Evolutionary conservation across 2,888 invertebrate genomes (phyloP).

Genomic region (Oxyscelio sp.): DNA sequence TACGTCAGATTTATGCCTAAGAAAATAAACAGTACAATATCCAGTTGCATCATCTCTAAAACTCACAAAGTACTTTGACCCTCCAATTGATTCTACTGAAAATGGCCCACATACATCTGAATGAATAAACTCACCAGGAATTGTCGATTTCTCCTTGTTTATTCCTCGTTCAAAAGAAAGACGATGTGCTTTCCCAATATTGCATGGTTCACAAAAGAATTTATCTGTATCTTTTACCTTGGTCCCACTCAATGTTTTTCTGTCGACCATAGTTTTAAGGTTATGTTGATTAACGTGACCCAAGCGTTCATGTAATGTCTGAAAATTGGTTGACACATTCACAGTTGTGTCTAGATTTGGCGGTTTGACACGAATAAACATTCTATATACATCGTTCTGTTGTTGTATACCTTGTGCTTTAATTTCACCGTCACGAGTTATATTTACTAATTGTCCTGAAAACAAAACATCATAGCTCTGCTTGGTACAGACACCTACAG

Average conservation of each 20-base stretch:
- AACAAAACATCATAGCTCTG: slow-evolving; percentile 18
- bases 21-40: slow-evolving; percentile 65
- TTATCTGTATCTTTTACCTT: neutral
- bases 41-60: slow-evolving; percentile 73
- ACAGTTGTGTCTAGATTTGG: neutral
- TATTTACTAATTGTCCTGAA: neutral
- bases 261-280: neutral
- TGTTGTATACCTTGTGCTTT: slow-evolving; percentile 5
- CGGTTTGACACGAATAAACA: too few species aligned
- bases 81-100: slow-evolving; percentile 67
- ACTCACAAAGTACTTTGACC: slow-evolving; percentile 64
- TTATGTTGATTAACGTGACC: neutral
- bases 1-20: slow-evolving; percentile 53
- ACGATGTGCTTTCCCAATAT: neutral
- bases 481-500: slow-evolving; percentile 28
- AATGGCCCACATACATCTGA: slow-evolving; percentile 75
- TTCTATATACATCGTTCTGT: slow-evolving; percentile 44
- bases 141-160: neutral
- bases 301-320: neutral
- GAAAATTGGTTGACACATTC: neutral
- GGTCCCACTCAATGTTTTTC: neutral
- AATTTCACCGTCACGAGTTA: neutral
- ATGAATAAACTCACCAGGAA: slow-evolving; percentile 50
- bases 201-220: neutral
- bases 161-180: neutral